A percentile compares a stretch with the other conserved stretches of the same genome.
phyloP scores from a whole-genome alignment of 1,140 invertebrate species.

The Drosophila bocqueti region DNA sequence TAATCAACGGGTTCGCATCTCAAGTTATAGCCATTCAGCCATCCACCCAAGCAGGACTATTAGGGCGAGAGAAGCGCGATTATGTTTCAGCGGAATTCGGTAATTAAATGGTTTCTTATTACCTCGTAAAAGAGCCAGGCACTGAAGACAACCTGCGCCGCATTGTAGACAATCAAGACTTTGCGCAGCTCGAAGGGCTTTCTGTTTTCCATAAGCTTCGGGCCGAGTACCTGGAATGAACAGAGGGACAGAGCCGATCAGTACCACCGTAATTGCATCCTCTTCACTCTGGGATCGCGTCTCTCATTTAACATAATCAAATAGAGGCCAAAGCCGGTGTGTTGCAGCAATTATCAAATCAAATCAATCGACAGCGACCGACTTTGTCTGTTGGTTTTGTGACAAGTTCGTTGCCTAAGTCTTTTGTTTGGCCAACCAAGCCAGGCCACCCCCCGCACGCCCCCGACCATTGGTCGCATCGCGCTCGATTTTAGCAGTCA shows the following conservation, averaged over 20 bases:
- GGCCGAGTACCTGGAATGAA: constrained; percentile 89
- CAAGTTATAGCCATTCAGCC: constrained; percentile 92
- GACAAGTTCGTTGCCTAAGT: constrained; percentile 80
- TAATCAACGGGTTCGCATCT: constrained; percentile 97
- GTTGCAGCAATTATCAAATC: constrained; percentile 77
- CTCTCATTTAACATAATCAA: constrained; percentile 57
- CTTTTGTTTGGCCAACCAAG: constrained; percentile 64
- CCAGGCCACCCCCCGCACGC: not conserved
- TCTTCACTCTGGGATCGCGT: not conserved
- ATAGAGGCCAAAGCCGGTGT: constrained; percentile 53
- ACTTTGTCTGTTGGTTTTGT: constrained; percentile 68
- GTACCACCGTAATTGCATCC: constrained; percentile 17
- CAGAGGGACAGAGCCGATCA: not conserved
- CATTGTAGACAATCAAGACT: constrained; percentile 94
- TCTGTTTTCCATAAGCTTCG: constrained; percentile 95
- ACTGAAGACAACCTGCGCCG: constrained; percentile 94
- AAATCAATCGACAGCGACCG: constrained; percentile 57
- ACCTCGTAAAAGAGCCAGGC: constrained; percentile 94
- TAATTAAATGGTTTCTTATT: constrained; percentile 60
- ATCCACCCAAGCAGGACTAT: constrained; percentile 88
- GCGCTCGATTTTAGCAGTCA: constrained; percentile 34
- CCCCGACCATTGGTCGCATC: not conserved
- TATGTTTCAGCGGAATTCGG: constrained; percentile 8
- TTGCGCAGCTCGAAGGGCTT: constrained; percentile 93
- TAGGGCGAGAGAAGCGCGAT: constrained; percentile 37